Evolutionary conservation across 1,140 invertebrate species (phyloP).

Genomic region (Achatina immaculata): DNA sequence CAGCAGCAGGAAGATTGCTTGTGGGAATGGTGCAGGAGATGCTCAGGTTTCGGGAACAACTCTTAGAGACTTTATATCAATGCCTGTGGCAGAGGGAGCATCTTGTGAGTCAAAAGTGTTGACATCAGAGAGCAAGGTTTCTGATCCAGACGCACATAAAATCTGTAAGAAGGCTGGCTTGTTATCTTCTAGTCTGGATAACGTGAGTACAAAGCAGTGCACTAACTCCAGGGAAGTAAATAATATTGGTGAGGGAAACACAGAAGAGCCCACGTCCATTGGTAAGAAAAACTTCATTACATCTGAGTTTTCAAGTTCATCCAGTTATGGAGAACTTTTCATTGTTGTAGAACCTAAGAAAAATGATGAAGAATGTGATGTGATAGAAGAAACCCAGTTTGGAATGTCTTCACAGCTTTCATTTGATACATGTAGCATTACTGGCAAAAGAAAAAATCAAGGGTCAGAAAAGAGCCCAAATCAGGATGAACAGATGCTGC

Average conservation of each 20-base stretch:
- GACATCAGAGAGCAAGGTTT: neutral
- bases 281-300: neutral
- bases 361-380: neutral
- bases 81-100: neutral
- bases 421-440: neutral
- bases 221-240: neutral
- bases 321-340: neutral
- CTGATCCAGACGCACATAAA: neutral
- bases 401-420: neutral
- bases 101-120: neutral
- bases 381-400: constrained; percentile 24
- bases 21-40: neutral
- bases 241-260: neutral
- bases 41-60: neutral
- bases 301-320: neutral
- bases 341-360: neutral
- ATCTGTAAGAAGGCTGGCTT: neutral
- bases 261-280: neutral
- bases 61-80: neutral
- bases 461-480: neutral
- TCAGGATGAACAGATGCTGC: neutral
- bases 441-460: neutral
- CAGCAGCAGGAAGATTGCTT: neutral
- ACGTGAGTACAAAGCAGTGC: neutral
- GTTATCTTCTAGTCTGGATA: neutral